Percentiles rank a stretch among this genome's conserved stretches.
phyloP scores from a whole-genome alignment of 1,140 invertebrate species.

The Drosophila azteca region DNA sequence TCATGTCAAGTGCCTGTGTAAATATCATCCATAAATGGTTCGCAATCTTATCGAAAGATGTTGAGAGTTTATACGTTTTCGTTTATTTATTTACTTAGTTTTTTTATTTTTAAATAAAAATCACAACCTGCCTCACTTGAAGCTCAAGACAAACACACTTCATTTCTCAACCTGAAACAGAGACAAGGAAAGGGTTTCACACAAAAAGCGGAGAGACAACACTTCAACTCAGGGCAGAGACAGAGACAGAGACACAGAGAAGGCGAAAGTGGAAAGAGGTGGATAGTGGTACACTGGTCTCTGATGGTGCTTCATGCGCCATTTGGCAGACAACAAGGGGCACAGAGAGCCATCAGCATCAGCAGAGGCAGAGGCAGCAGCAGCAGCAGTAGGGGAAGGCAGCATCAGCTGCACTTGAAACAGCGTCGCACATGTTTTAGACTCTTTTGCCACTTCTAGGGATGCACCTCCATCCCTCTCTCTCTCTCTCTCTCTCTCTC shows the following conservation, averaged over 20 bases:
- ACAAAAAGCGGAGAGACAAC: constrained; percentile 74
- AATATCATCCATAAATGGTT: constrained; percentile 71
- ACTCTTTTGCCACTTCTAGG: constrained; percentile 7
- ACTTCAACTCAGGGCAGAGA: constrained; percentile 60
- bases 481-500: not conserved
- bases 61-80: constrained; percentile 27
- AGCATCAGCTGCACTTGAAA: constrained; percentile 68
- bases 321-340: constrained; percentile 72
- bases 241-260: constrained; percentile 51
- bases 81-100: constrained; percentile 48
- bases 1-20: constrained; percentile 66
- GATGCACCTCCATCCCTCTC: constrained; percentile 5
- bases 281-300: constrained; percentile 13
- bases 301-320: constrained; percentile 64
- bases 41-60: constrained; percentile 50
- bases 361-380: constrained; percentile 3
- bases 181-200: constrained; percentile 42
- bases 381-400: constrained; percentile 35
- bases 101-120: constrained; percentile 62
- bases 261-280: constrained; percentile 16
- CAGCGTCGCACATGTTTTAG: constrained; percentile 66
- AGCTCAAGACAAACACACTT: constrained; percentile 76
- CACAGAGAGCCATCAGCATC: constrained; percentile 28
- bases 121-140: constrained; percentile 78
- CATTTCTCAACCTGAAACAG: constrained; percentile 60